Evolutionary conservation across 2,797 vertebrate genomes (phyloP).

Genomic region (Uromys caudimaculatus): DNA sequence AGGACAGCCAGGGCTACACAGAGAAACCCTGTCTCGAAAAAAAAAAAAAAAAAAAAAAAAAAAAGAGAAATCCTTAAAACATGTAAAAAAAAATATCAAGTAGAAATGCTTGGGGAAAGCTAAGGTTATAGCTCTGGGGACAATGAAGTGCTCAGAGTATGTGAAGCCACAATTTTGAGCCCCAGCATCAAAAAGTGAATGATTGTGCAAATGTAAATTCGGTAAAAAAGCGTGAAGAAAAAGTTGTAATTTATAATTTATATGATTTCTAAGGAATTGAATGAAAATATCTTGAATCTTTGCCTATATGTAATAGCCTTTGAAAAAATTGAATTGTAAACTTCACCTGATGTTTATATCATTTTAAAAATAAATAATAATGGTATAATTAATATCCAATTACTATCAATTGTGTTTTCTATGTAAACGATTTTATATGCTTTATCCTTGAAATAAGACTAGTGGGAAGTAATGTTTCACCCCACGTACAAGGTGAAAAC

Average conservation of each 20-base stretch:
- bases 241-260: constrained; percentile 5
- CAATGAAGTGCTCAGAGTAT: neutral
- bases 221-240: neutral
- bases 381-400: neutral
- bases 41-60: too few relatives aligned
- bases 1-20: too few relatives aligned
- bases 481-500: constrained; percentile 27
- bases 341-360: neutral
- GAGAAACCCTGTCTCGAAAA: too few relatives aligned
- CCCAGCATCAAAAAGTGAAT: neutral
- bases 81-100: constrained; percentile 21
- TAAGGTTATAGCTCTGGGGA: neutral
- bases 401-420: constrained; percentile 32
- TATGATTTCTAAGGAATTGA: constrained; percentile 10
- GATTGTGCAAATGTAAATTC: constrained; percentile 20
- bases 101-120: neutral
- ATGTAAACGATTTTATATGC: constrained; percentile 7
- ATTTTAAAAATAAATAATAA: neutral
- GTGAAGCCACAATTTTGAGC: neutral
- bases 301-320: neutral
- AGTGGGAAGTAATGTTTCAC: constrained; percentile 17
- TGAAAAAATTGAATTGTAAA: neutral
- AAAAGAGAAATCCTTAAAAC: constrained; percentile 31
- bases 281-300: neutral
- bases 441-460: constrained; percentile 28